Percentiles rank a stretch among this genome's conserved stretches.
Evolutionary conservation across 2,797 vertebrate genomes (phyloP).

Genomic region (Acipenser oxyrinchus): DNA sequence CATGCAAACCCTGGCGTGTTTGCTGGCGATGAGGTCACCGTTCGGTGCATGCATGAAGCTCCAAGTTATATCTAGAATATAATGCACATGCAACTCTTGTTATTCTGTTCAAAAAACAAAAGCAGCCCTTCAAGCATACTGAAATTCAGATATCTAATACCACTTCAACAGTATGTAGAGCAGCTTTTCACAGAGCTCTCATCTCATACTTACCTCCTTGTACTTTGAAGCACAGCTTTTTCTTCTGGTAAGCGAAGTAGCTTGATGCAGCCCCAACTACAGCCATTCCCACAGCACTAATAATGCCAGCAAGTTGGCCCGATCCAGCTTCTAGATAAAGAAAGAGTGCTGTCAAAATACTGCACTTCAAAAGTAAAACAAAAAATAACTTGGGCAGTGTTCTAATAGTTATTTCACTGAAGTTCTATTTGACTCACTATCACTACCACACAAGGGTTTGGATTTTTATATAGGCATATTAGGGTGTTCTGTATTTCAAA

Average conservation of each 20-base stretch:
- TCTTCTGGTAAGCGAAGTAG: slow-evolving; percentile 81
- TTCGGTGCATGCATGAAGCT: slow-evolving; percentile 8
- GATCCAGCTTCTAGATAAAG: slow-evolving; percentile 29
- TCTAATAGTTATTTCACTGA: no score
- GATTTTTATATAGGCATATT: no score
- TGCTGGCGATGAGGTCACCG: no score
- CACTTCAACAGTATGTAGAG: background rate
- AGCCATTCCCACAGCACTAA: slow-evolving; percentile 59
- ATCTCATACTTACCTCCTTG: slow-evolving; percentile 53
- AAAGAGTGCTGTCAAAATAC: no score
- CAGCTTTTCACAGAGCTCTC: background rate
- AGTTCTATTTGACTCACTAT: no score
- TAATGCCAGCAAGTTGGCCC: slow-evolving; percentile 58
- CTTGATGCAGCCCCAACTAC: slow-evolving; percentile 60
- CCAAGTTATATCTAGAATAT: background rate
- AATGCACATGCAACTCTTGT: background rate
- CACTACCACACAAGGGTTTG: no score
- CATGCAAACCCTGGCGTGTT: no score
- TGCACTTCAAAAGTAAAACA: no score
- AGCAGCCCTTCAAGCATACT: no score
- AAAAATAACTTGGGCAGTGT: no score
- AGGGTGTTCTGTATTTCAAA: no score
- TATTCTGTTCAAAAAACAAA: background rate
- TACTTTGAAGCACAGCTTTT: slow-evolving; percentile 83
- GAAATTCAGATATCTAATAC: no score